phyloP scores from a whole-genome alignment of 2,113 vertebrate species.

The Penelope pileata region DNA sequence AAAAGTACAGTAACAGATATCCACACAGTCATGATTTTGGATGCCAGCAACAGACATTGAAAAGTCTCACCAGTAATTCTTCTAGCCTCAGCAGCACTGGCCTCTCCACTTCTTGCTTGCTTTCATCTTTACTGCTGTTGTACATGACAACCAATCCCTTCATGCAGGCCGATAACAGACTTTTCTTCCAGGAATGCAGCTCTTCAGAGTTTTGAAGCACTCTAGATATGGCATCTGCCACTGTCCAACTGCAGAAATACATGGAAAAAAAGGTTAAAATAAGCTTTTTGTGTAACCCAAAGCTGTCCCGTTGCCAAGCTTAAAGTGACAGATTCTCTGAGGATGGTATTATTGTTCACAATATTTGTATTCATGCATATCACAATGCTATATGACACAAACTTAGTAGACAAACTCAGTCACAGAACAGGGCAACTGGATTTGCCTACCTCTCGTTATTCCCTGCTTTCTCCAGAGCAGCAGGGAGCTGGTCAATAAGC shows the following conservation, averaged over 20 bases:
- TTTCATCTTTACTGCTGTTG: conserved; percentile 60
- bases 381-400: neutral
- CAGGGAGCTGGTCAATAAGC: conserved; percentile 77
- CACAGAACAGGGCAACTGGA: neutral
- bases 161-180: conserved; percentile 79
- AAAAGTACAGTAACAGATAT: neutral
- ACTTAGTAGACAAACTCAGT: neutral
- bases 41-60: neutral
- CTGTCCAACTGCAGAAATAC: conserved; percentile 81
- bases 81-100: conserved; percentile 80
- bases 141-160: conserved; percentile 79
- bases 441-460: conserved; percentile 78
- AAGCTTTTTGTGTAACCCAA: neutral
- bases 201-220: conserved; percentile 72
- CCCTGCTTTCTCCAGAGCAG: conserved; percentile 72
- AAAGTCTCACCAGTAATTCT: conserved; percentile 75
- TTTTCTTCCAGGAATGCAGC: conserved; percentile 80
- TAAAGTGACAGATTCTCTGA: neutral
- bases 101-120: conserved; percentile 72
- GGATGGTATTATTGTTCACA: neutral
- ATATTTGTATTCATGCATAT: neutral
- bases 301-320: neutral
- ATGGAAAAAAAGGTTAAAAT: neutral
- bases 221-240: conserved; percentile 83
- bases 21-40: neutral